Conservation (phyloP, 2,113 vertebrate species). For the Caretta caretta region DNA sequence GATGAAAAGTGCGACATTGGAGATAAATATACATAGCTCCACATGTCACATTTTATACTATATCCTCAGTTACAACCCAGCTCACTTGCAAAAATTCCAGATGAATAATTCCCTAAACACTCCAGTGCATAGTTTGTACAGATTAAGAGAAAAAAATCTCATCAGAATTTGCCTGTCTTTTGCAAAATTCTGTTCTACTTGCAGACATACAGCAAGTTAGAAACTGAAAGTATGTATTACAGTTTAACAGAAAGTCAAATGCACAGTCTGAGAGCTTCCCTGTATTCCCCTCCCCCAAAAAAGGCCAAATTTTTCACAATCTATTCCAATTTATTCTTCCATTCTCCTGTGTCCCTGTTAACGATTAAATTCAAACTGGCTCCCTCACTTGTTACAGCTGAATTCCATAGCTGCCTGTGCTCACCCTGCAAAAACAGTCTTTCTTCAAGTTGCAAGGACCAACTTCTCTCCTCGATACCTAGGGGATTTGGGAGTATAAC, state of each 20-base stretch:
- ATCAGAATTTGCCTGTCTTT: background rate
- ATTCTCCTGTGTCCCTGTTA: background rate
- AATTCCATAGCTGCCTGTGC: background rate
- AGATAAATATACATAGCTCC: background rate
- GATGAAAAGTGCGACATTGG: background rate
- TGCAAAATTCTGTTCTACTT: background rate
- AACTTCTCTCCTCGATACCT: fast-evolving
- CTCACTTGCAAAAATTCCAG: background rate
- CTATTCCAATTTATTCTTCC: slow-evolving; percentile 37
- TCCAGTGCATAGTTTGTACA: background rate
- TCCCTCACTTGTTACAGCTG: background rate
- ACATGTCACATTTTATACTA: background rate
- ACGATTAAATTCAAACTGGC: background rate
- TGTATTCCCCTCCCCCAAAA: background rate
- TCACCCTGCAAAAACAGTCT: background rate
- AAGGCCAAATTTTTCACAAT: slow-evolving; percentile 41
- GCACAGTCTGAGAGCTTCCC: background rate
- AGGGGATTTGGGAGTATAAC: fast-evolving
- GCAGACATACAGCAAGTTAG: slow-evolving; percentile 32
- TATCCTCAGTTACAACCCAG: background rate
- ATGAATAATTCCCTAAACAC: background rate
- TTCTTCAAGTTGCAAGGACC: fast-evolving
- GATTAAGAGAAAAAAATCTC: background rate
- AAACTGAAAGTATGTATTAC: background rate
- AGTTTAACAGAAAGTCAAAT: slow-evolving; percentile 47